These are phyloP conservation scores for Neosilurus hyrtlii DNA, from an alignment of 2,797 vertebrate species.

Conservation along the genomic window DNA sequence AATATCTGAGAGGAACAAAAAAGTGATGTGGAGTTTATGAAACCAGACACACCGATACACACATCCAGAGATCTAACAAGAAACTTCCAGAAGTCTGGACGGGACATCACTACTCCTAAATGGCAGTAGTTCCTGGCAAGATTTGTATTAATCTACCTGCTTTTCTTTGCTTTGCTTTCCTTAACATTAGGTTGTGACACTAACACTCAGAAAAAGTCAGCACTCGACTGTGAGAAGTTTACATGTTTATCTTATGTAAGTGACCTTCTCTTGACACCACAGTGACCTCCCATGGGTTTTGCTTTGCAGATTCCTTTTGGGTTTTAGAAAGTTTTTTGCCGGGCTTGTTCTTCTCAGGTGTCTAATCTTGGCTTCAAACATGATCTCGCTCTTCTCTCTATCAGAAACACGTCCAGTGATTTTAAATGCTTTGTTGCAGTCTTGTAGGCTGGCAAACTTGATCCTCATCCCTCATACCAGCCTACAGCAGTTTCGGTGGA, in stretches of 20 bases:
- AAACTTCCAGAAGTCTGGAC: background rate
- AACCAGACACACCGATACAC: background rate
- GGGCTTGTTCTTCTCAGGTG: background rate
- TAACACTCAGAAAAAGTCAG: too few relatives aligned
- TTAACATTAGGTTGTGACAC: background rate
- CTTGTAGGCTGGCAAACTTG: background rate
- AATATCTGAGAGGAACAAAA: background rate
- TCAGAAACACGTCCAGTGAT: background rate
- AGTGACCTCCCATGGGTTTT: background rate
- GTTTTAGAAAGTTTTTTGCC: background rate
- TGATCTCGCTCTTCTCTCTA: background rate
- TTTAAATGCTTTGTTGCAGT: background rate
- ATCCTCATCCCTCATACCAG: background rate
- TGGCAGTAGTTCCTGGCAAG: background rate
- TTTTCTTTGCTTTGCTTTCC: background rate
- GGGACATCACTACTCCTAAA: too few relatives aligned
- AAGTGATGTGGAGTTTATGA: background rate
- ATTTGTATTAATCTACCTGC: background rate
- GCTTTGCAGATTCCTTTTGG: background rate
- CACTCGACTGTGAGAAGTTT: too few relatives aligned
- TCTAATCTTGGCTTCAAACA: background rate
- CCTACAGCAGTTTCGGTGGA: background rate
- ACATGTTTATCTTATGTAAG: background rate
- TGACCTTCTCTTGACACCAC: background rate
- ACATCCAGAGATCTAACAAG: background rate